Percentiles rank a stretch among this genome's conserved stretches.
phyloP scores from a whole-genome alignment of 1,140 invertebrate genomes.

The Calephelis virginiensis region DNA sequence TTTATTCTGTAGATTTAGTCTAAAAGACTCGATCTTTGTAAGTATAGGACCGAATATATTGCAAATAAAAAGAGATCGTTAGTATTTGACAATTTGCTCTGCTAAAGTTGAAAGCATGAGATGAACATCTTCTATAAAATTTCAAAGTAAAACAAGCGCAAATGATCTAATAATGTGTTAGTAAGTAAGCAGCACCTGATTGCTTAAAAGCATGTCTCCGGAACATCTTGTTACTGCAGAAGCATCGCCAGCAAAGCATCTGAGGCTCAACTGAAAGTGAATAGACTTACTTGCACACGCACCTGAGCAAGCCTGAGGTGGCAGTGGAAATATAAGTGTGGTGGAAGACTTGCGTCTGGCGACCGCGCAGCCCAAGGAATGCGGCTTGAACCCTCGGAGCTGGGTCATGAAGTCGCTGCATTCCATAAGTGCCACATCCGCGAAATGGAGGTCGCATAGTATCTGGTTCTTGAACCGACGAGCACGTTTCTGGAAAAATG shows the following conservation, averaged over 20 bases:
- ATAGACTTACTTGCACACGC: conserved; percentile 9
- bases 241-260: not conserved
- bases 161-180: no score
- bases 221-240: no score
- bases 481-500: conserved; percentile 73
- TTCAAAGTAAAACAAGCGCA: no score
- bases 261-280: conserved; percentile 1
- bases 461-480: conserved; percentile 88
- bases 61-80: no score
- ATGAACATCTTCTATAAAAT: no score
- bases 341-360: conserved; percentile 94
- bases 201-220: no score
- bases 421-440: conserved; percentile 97
- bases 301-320: conserved; percentile 96
- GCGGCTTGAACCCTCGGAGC: conserved; percentile 95
- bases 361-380: conserved; percentile 95
- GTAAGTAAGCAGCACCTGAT: no score
- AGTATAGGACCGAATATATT: no score
- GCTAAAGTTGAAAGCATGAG: no score
- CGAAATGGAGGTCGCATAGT: conserved; percentile 93
- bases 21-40: no score
- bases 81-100: no score
- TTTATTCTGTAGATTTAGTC: no score
- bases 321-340: conserved; percentile 94
- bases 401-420: conserved; percentile 98